phyloP scores from a whole-genome alignment of 2,888 invertebrate genomes.

The Lasioglossum pauxillum region DNA sequence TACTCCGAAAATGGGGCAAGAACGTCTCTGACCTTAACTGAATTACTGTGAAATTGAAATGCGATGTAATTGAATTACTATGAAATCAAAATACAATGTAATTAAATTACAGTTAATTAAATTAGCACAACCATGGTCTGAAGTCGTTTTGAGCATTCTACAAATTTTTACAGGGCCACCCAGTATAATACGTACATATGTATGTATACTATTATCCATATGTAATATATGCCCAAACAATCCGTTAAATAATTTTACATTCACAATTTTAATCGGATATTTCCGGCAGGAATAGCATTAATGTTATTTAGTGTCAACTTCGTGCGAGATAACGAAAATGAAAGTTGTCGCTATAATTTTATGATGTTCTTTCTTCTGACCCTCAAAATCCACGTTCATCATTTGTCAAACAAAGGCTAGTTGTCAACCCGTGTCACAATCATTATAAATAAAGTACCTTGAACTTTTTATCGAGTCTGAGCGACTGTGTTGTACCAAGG shows the following conservation, averaged over 20 bases:
- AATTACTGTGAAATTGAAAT: not conserved
- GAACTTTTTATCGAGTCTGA: not conserved
- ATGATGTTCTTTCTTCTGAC: not conserved
- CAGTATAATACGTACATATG: too few species aligned
- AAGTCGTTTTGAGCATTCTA: not conserved
- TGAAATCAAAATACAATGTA: too few species aligned
- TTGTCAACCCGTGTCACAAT: not conserved
- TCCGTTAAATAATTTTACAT: too few species aligned
- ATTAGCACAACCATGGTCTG: not conserved
- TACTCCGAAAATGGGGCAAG: too few species aligned
- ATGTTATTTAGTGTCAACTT: not conserved
- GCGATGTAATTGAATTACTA: not conserved
- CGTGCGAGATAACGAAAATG: not conserved
- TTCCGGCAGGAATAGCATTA: too few species aligned
- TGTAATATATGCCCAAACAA: too few species aligned
- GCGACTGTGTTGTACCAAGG: not conserved
- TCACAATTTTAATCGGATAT: too few species aligned
- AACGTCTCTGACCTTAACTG: too few species aligned
- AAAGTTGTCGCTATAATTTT: not conserved
- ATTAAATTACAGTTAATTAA: not conserved
- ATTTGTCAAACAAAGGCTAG: not conserved
- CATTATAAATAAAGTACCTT: conserved; percentile 5
- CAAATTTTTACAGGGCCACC: not conserved
- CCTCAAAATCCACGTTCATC: not conserved
- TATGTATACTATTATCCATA: too few species aligned